Evolutionary conservation across 2,888 invertebrate species (phyloP).

Genomic region (Gasteruption jaculator): DNA sequence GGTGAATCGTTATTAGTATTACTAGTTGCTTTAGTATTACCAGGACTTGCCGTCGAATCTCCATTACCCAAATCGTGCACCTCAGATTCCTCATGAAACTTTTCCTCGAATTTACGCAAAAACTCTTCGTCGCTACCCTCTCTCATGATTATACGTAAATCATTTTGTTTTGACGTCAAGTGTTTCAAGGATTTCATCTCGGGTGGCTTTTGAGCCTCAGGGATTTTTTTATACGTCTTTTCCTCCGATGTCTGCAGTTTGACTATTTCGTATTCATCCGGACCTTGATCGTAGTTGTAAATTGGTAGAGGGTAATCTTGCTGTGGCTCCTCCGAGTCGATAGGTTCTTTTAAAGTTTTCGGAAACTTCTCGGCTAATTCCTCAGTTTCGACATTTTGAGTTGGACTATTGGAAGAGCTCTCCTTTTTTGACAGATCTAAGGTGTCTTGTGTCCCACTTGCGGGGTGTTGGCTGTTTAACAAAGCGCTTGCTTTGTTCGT

Average conservation of each 20-base stretch:
- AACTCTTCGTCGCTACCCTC: constrained; percentile 40
- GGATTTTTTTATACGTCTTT: neutral
- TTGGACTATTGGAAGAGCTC: no score
- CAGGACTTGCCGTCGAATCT: neutral
- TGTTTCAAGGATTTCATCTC: neutral
- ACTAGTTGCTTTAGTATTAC: neutral
- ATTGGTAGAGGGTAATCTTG: constrained; percentile 49
- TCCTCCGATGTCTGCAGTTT: constrained; percentile 46
- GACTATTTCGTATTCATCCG: constrained; percentile 53
- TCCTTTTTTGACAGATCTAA: no score
- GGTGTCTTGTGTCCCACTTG: no score
- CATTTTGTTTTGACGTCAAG: no score
- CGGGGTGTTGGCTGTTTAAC: no score
- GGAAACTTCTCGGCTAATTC: no score
- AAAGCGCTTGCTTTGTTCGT: no score
- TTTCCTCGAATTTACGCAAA: constrained; percentile 35
- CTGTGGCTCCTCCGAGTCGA: constrained; percentile 45
- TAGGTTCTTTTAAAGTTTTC: constrained; percentile 1
- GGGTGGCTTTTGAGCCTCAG: no score
- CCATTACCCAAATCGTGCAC: no score
- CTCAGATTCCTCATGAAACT: constrained; percentile 28
- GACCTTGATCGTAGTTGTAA: constrained; percentile 47
- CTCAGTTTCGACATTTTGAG: no score
- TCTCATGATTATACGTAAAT: constrained; percentile 33
- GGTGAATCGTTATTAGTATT: neutral